Base-by-base conservation (phyloP, 2,797 vertebrate genomes). In the Pempheris klunzingeri region DNA sequence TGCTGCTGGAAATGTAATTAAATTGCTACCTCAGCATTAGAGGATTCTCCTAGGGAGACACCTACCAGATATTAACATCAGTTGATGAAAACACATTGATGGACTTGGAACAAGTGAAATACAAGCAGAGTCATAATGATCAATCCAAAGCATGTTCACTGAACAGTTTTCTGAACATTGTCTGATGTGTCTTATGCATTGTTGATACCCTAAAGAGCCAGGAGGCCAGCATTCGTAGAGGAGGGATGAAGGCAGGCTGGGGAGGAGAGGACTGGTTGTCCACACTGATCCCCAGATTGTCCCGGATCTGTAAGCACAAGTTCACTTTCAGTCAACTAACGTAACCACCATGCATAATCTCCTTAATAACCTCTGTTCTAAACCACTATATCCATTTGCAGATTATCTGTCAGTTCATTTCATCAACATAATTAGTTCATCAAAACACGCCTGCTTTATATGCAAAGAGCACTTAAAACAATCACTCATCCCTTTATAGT, bases 141-240 rank as follows among this genome's bases (percentile, higher is more conserved):
- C n/a, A n/a, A n/a, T n/a, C n/a, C n/a, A n/a, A n/a, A n/a, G n/a
- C n/a, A n/a, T n/a, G n/a, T n/a, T n/a, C n/a, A n/a, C n/a, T n/a
- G n/a, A 22, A 65, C 8, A 52, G n/a, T 44, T 52, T 64, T 78
- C 4, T 65, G 1, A 26, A 47, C 75, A 22, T 44, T 69, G 43
- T 43, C 7, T 38, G 14, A 20, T 3, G 46, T 59, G 47, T 13
- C 4, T n/a, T 17, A 43, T 68, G 75, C 49, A 24, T 22, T 60
- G 13, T 47, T 55, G 12, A 91, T 93, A 97, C 98, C 96, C 96
- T 98, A 91, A 99, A 99, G 17, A 99, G 93, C 98, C 98, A 99
- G 1, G 98, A 98, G 3, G 97, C 97, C 90, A 99, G 95, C 96
- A 99, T 99, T 92, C 97, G 95, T 73, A 99, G 96, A 50, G 98